These are phyloP conservation scores for Trichogramma evanescens DNA, from an alignment of 2,888 invertebrate species.

Conservation along the genomic window DNA sequence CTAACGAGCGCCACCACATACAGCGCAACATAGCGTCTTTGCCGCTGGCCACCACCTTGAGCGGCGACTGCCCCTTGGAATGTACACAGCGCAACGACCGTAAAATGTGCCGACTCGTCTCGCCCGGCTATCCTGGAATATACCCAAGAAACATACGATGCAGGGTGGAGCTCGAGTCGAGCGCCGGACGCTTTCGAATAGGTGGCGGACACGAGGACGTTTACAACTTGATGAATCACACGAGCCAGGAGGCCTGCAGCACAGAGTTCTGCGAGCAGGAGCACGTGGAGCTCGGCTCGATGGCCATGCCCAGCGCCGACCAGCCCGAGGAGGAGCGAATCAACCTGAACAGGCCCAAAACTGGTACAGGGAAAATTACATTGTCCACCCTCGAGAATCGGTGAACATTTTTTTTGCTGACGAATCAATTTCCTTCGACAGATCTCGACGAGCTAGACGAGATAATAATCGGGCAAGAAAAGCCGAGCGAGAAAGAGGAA, in stretches of 20 bases:
- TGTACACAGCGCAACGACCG: conserved; percentile 35
- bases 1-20: conserved; percentile 33
- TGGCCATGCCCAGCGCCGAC: not conserved
- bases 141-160: conserved; percentile 37
- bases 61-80: conserved; percentile 34
- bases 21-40: conserved; percentile 8
- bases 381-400: too few relatives aligned
- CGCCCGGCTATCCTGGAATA: conserved; percentile 37
- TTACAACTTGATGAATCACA: conserved; percentile 38
- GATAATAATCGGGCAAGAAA: conserved; percentile 31
- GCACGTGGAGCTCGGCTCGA: conserved; percentile 23
- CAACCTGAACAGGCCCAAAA: conserved; percentile 10
- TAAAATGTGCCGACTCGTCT: conserved; percentile 30
- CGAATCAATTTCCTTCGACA: conserved; percentile 10
- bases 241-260: conserved; percentile 33
- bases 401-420: not conserved
- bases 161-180: conserved; percentile 33
- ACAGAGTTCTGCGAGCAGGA: conserved; percentile 36
- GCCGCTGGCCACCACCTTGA: conserved; percentile 15
- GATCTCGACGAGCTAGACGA: conserved; percentile 33
- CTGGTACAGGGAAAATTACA: not conserved
- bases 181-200: conserved; percentile 34
- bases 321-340: conserved; percentile 9
- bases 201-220: conserved; percentile 34
- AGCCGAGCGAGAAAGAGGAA: conserved; percentile 20